Evolutionary conservation across 2,888 invertebrate species (phyloP).

Genomic region (Drosophila testacea): DNA sequence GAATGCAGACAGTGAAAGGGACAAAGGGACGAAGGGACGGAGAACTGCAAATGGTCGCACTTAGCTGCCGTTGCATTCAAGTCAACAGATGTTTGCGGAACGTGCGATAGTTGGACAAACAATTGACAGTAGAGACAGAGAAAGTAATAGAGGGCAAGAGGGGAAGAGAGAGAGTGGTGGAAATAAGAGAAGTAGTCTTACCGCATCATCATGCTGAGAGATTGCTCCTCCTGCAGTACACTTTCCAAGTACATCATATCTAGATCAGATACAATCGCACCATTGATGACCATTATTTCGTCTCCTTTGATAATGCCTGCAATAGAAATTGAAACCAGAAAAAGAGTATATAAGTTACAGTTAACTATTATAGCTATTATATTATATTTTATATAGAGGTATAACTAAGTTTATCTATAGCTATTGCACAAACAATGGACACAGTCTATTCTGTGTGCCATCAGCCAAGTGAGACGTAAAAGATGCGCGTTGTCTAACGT

Average conservation of each 20-base stretch:
- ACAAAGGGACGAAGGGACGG: background rate
- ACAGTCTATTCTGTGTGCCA: slow-evolving; percentile 8
- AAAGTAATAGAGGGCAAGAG: background rate
- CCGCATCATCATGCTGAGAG: slow-evolving; percentile 98
- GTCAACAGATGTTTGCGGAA: slow-evolving; percentile 50
- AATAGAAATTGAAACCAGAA: slow-evolving; percentile 61
- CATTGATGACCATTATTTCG: slow-evolving; percentile 99
- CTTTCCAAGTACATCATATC: slow-evolving; percentile 99
- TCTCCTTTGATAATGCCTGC: slow-evolving; percentile 98
- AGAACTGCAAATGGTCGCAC: slow-evolving; percentile 37
- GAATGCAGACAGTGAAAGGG: background rate
- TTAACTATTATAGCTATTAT: slow-evolving; percentile 14
- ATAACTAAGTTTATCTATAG: slow-evolving; percentile 12
- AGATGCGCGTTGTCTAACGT: slow-evolving; percentile 37
- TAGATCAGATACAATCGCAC: slow-evolving; percentile 98
- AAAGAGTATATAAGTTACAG: slow-evolving; percentile 9
- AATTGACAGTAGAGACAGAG: slow-evolving; percentile 33
- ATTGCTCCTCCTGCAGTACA: slow-evolving; percentile 96
- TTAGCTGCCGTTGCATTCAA: slow-evolving; percentile 40
- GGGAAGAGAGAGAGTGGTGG: background rate
- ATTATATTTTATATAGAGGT: slow-evolving; percentile 1
- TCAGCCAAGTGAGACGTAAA: slow-evolving; percentile 40
- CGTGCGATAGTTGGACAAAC: slow-evolving; percentile 43
- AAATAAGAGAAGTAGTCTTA: slow-evolving; percentile 75
- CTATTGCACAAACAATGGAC: slow-evolving; percentile 33